phyloP scores from a whole-genome alignment of 2,797 vertebrate genomes.

The Trematomus bernacchii region DNA sequence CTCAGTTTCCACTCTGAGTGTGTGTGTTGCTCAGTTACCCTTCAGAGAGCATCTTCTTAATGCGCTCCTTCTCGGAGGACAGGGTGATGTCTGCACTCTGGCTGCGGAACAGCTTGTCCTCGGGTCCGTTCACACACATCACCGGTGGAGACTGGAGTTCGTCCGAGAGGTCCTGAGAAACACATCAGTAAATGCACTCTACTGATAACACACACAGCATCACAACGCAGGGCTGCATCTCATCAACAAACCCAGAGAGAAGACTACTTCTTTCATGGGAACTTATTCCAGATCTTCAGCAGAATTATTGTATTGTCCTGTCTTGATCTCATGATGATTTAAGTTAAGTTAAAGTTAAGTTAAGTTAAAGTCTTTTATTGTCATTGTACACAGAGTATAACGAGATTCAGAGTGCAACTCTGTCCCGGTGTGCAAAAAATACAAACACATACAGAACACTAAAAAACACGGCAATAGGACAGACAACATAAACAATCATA shows the following conservation, averaged over 20 bases:
- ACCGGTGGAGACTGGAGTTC: conserved; percentile 87
- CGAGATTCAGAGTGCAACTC: too few species aligned
- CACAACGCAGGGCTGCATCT: neutral
- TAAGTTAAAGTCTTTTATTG: too few species aligned
- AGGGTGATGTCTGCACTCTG: conserved; percentile 95
- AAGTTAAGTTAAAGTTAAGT: too few species aligned
- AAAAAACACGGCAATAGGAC: too few species aligned
- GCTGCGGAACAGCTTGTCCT: conserved; percentile 96
- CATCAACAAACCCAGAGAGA: too few species aligned
- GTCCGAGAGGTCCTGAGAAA: conserved; percentile 84
- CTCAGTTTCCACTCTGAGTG: neutral
- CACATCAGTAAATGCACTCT: conserved; percentile 70
- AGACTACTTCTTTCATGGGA: neutral
- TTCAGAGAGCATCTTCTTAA: conserved; percentile 98
- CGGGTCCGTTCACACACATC: conserved; percentile 91
- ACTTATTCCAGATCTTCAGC: neutral
- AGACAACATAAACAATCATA: too few species aligned
- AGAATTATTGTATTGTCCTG: neutral
- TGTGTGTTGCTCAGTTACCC: conserved; percentile 83
- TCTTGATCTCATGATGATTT: neutral
- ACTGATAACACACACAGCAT: conserved; percentile 16
- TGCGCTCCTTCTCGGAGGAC: conserved; percentile 91
- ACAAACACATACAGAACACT: too few species aligned
- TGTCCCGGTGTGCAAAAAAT: too few species aligned
- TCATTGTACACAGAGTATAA: too few species aligned